phyloP scores from a whole-genome alignment of 2,113 vertebrate genomes.

The Anser brachyrhynchus region DNA sequence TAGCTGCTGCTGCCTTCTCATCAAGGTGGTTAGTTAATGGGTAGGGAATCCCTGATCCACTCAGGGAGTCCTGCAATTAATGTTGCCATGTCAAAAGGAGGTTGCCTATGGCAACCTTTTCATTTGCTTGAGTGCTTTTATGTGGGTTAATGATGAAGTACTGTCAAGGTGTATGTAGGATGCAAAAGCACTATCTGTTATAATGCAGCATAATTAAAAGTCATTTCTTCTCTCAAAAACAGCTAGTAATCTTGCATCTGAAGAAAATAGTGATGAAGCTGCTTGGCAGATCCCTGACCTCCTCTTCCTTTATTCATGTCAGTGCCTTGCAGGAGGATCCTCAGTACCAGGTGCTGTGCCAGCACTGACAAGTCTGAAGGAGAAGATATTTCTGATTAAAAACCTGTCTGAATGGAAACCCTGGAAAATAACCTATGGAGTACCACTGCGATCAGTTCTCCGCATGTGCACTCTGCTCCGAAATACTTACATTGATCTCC shows the following conservation, averaged over 20 bases:
- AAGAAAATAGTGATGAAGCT: neutral
- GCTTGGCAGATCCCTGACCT: neutral
- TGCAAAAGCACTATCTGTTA: neutral
- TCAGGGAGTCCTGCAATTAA: conserved; percentile 1
- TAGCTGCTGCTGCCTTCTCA: neutral
- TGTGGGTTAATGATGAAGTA: neutral
- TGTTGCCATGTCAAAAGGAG: neutral
- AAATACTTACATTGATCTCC: neutral
- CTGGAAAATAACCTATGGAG: neutral
- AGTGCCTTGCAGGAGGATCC: neutral
- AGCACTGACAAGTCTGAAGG: neutral
- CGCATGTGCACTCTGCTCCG: neutral
- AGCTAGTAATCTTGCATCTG: neutral
- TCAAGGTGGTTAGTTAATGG: neutral
- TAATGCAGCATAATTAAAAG: neutral
- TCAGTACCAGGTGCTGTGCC: accelerated
- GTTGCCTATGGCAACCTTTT: conserved; percentile 46
- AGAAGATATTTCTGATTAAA: neutral
- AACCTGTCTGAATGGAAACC: neutral
- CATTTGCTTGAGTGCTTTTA: neutral
- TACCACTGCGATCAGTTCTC: neutral
- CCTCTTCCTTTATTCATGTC: neutral
- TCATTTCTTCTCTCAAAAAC: neutral
- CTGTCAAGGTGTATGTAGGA: neutral
- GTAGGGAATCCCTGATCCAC: conserved; percentile 42